Evolutionary conservation across 2,888 invertebrate species (phyloP).

Genomic region (Drosophila barbarae): DNA sequence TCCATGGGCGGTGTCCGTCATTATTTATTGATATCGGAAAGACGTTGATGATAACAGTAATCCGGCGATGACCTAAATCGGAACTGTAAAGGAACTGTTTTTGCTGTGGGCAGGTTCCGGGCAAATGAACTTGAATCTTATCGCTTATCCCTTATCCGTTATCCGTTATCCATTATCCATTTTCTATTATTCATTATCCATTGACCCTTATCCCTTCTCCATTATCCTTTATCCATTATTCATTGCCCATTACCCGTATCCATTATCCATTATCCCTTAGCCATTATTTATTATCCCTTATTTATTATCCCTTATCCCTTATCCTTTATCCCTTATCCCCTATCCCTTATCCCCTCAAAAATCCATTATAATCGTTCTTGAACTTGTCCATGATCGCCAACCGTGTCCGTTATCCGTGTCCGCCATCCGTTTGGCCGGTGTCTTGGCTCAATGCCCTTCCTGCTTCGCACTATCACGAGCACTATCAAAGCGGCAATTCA

Average conservation of each 20-base stretch:
- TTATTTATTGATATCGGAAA: not conserved
- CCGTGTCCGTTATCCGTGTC: constrained; percentile 4
- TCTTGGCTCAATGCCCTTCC: constrained; percentile 48
- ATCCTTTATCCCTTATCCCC: not conserved
- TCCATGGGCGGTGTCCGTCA: not conserved
- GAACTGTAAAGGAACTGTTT: not conserved
- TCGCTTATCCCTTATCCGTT: no score
- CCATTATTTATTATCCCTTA: not conserved
- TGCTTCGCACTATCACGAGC: constrained; percentile 47
- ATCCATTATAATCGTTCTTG: constrained; percentile 11
- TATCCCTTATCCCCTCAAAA: not conserved
- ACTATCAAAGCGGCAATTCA: constrained; percentile 40
- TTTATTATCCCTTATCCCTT: not conserved
- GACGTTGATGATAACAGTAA: not conserved
- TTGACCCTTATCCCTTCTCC: not conserved
- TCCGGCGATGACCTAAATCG: not conserved
- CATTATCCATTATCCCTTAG: not conserved
- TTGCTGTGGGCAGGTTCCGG: not conserved
- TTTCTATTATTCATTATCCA: no score
- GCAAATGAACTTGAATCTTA: not conserved
- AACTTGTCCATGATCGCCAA: constrained; percentile 16
- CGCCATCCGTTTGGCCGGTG: constrained; percentile 27
- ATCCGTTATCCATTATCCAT: no score
- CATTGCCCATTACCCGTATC: not conserved
- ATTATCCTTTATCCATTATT: not conserved